Evolutionary conservation across 2,888 invertebrate genomes (phyloP), one percentile per base, ranked within the genome.

Genomic region (Cheilosia variabilis): DNA sequence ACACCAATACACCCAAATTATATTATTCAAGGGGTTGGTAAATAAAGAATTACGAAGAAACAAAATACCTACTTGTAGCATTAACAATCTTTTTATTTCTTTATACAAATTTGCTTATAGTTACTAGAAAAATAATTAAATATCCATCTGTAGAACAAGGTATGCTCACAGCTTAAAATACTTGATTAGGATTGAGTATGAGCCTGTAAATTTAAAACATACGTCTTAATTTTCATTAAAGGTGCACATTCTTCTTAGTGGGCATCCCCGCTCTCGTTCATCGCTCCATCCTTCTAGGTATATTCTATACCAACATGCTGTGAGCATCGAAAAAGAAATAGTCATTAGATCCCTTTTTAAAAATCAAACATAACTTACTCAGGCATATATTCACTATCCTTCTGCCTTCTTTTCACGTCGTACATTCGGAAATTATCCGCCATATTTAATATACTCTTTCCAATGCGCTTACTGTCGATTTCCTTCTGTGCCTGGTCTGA

Each of bases 401-500:
- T 76, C 19, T 88, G 84, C 9, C 58, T 22, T 15, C 81, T 63
- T 22, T 87, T 80, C n/a, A 87, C 86, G 4, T 87, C 88, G 10
- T 87, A 88, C 62, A 88, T 89, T 9, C 87, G 88, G 45, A 91
- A 89, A 3, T 90, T 89, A 80, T 91, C 90, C 2, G 91, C 92
- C 91, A 91, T 90, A 9, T 89, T 43, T 2, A 91, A 58, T 81
- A 91, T 93, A 92, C 93, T 94, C 41, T 93, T 93, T 41, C 95
- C 94, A 87, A 95, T 95, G 65, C 94, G 93, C 60, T 94, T 91
- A 89, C 94, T 94, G 88, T 95, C 94, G 78, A 95, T 92, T 90
- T 95, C 95, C 88, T 94, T 95, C 88, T 94, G 94, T 19, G 95
- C 94, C 15, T 95, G 94, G 81, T 95, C 94, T 0, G 95, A 95